Conservation (phyloP, 2,888 invertebrate species). For the Nemotelus pantherinus region DNA sequence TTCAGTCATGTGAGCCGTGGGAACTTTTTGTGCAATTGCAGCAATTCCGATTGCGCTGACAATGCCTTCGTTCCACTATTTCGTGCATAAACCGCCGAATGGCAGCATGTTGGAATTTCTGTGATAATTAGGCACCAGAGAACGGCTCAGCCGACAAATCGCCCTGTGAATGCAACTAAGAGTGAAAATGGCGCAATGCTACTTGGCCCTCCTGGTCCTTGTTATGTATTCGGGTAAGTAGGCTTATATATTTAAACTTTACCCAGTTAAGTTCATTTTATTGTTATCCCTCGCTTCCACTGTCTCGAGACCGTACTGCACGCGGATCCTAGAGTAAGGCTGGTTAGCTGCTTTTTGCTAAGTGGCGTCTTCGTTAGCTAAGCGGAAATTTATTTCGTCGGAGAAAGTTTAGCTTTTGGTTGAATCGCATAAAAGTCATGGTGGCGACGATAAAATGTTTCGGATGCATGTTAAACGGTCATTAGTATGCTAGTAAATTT, state of each 20-base stretch:
- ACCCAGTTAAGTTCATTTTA: constrained; percentile 31
- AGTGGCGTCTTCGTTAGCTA: too few species aligned
- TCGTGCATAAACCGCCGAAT: constrained; percentile 20
- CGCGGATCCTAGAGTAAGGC: too few species aligned
- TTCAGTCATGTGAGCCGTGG: neutral
- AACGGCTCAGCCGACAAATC: constrained; percentile 2
- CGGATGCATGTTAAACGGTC: constrained; percentile 13
- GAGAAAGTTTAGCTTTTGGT: constrained; percentile 6
- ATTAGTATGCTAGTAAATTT: neutral
- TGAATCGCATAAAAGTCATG: neutral
- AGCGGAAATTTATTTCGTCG: neutral
- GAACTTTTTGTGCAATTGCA: neutral
- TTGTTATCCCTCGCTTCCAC: neutral
- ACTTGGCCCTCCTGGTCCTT: constrained; percentile 48
- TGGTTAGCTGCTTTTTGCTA: too few species aligned
- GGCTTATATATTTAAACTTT: constrained; percentile 26
- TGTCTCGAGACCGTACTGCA: too few species aligned
- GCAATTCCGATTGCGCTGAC: neutral
- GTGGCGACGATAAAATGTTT: constrained; percentile 15
- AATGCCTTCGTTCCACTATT: constrained; percentile 6
- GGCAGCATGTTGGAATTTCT: constrained; percentile 46
- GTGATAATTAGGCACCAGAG: constrained; percentile 47
- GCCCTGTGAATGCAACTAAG: constrained; percentile 29
- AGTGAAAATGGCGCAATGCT: constrained; percentile 50
- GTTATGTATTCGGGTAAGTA: constrained; percentile 50